Percentiles rank a stretch among this genome's conserved stretches.
Evolutionary conservation across 2,888 invertebrate genomes (phyloP).

Genomic region (Diachrysia chrysitis): DNA sequence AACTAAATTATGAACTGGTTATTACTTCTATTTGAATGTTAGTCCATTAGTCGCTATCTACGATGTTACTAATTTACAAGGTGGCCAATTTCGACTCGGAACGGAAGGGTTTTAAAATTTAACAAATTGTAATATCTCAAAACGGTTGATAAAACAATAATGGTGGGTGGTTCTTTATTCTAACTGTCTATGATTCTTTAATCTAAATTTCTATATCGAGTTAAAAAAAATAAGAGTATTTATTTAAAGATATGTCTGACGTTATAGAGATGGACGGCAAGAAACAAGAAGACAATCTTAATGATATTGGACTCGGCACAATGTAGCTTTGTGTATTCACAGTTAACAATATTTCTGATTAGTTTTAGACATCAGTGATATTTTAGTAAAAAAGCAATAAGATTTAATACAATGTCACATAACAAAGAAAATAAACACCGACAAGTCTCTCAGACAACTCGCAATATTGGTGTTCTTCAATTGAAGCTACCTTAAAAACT

Average conservation of each 20-base stretch:
- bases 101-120: constrained; percentile 4
- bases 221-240: neutral
- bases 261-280: too few species aligned
- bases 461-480: too few species aligned
- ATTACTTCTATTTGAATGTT: constrained; percentile 4
- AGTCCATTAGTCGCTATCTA: constrained; percentile 2
- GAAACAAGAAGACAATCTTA: too few species aligned
- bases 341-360: constrained; percentile 4
- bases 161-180: neutral
- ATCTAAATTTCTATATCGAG: too few species aligned
- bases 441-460: too few species aligned
- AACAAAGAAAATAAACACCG: too few species aligned
- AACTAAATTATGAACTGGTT: neutral
- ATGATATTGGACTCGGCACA: constrained; percentile 21
- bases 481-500: too few species aligned
- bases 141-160: neutral
- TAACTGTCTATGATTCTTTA: neutral
- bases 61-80: constrained; percentile 4
- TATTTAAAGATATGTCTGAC: neutral
- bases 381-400: too few species aligned
- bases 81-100: constrained; percentile 4
- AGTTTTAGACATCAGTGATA: constrained; percentile 4
- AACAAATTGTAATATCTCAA: neutral
- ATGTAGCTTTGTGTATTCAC: constrained; percentile 9
- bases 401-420: too few species aligned